Conservation (phyloP, 1,140 invertebrate species). For the Neodiprion lecontei region DNA sequence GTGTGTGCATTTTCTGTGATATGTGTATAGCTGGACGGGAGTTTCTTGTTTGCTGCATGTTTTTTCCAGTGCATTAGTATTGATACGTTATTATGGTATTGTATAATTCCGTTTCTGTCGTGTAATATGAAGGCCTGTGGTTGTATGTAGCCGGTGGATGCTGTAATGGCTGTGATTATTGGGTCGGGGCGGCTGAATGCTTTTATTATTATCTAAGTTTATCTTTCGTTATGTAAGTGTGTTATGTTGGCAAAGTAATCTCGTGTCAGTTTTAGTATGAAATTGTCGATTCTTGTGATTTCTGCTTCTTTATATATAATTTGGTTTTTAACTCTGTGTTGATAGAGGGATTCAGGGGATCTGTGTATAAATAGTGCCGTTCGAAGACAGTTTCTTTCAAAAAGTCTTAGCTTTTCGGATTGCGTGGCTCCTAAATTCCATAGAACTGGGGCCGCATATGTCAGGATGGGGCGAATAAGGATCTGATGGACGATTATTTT, state of each 20-base stretch:
- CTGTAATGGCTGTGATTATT: neutral
- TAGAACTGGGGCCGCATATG: neutral
- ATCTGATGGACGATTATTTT: neutral
- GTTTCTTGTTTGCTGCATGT: neutral
- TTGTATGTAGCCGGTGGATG: neutral
- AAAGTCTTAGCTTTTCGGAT: neutral
- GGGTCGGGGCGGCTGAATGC: neutral
- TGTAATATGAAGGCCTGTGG: slow-evolving; percentile 14
- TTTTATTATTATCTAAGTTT: neutral
- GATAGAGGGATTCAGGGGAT: neutral
- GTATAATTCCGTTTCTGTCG: slow-evolving; percentile 12
- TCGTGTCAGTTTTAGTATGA: slow-evolving; percentile 6
- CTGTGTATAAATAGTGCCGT: neutral
- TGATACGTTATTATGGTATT: slow-evolving; percentile 14
- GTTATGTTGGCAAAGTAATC: neutral
- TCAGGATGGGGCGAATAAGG: neutral
- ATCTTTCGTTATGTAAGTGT: neutral
- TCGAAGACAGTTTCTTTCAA: neutral
- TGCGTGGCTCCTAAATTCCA: neutral
- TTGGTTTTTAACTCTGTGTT: neutral
- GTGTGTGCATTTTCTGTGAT: neutral
- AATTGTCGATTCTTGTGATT: neutral
- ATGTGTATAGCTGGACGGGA: neutral
- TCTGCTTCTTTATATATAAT: neutral
- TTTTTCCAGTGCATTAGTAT: slow-evolving; percentile 13